These are phyloP conservation scores for Hippocampus abdominalis DNA, from an alignment of 2,113 vertebrate genomes.

Conservation along the genomic window DNA sequence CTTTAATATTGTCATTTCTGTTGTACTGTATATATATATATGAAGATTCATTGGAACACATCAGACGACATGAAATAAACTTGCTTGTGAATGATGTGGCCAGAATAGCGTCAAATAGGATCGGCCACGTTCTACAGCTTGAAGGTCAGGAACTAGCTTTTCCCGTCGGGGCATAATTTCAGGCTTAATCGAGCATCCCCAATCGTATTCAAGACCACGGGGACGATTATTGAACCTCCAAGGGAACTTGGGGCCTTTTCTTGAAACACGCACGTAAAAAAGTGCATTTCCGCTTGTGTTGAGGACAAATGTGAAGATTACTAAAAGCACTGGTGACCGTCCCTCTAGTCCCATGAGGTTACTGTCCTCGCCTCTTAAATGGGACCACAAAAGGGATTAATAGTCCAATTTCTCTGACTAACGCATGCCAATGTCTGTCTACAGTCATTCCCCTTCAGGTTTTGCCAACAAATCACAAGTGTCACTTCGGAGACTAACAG, in stretches of 20 bases:
- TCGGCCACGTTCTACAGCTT: background rate
- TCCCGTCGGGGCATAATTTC: too few relatives aligned
- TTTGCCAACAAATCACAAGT: too few relatives aligned
- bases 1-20: too few relatives aligned
- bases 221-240: background rate
- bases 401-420: background rate
- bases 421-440: background rate
- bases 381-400: background rate
- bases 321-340: background rate
- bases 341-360: background rate
- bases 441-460: background rate
- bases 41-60: background rate
- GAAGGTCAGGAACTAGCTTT: background rate
- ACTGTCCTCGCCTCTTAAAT: background rate
- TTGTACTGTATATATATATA: too few relatives aligned
- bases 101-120: background rate
- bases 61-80: background rate
- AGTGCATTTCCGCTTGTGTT: background rate
- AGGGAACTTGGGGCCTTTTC: background rate
- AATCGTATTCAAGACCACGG: too few relatives aligned
- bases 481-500: too few relatives aligned
- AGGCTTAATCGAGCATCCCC: too few relatives aligned
- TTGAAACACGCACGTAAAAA: background rate
- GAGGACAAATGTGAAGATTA: background rate
- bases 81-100: background rate